Conservation (phyloP, 2,113 vertebrate species). For the Podarcis muralis region DNA sequence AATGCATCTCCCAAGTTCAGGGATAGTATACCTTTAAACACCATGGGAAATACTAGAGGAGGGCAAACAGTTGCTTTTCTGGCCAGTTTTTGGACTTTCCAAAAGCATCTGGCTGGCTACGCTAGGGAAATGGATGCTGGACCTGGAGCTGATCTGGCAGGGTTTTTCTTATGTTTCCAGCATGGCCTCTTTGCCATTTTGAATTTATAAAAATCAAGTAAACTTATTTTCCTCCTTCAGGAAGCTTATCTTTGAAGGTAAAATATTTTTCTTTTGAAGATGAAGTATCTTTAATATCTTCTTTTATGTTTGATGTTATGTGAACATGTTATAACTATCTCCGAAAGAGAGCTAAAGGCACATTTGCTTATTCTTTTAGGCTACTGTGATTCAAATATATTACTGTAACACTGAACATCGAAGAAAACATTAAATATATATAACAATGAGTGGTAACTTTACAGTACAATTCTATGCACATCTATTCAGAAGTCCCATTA, state of each 20-base stretch:
- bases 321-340: background rate
- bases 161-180: background rate
- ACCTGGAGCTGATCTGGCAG: background rate
- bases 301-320: no score
- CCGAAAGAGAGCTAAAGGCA: background rate
- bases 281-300: background rate
- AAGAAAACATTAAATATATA: background rate
- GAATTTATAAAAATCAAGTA: background rate
- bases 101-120: background rate
- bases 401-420: background rate
- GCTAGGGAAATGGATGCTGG: no score
- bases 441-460: background rate
- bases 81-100: background rate
- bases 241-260: background rate
- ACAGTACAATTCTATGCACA: background rate
- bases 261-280: background rate
- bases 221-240: background rate
- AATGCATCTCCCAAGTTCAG: background rate
- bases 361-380: background rate
- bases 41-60: background rate
- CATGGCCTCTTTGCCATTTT: background rate
- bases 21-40: no score
- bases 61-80: background rate
- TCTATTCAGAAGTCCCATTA: background rate
- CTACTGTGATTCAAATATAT: background rate